Conservation (phyloP, 2,888 invertebrate genomes). For the Cynaeus angustus region DNA sequence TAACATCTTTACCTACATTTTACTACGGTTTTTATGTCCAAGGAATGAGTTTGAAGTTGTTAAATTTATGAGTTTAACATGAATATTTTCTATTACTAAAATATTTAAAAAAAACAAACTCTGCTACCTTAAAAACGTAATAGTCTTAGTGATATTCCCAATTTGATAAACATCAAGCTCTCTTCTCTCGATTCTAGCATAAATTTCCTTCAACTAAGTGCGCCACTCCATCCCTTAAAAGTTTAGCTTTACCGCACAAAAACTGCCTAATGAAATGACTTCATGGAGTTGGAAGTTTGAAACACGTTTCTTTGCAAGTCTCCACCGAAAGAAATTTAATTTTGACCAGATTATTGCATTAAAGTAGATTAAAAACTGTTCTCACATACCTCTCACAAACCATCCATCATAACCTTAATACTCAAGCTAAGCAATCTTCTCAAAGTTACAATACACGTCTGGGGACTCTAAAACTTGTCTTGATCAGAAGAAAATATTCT, state of each 20-base stretch:
- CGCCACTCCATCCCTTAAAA: slow-evolving; percentile 38
- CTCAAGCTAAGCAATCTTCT: not conserved
- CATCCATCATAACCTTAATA: slow-evolving; percentile 54
- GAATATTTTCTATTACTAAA: not conserved
- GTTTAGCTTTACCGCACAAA: slow-evolving; percentile 45
- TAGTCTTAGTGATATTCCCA: not conserved
- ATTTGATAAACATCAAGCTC: slow-evolving; percentile 19
- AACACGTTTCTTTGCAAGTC: slow-evolving; percentile 50
- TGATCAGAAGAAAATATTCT: slow-evolving; percentile 22
- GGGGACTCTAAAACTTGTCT: not conserved
- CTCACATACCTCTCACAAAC: slow-evolving; percentile 50
- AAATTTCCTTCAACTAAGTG: slow-evolving; percentile 43
- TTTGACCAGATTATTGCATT: slow-evolving; percentile 60
- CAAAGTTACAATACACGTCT: not conserved
- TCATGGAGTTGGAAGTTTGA: slow-evolving; percentile 52
- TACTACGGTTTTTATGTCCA: slow-evolving; percentile 15
- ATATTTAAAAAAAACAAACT: not conserved
- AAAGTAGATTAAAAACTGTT: slow-evolving; percentile 59
- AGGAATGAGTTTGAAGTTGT: not conserved
- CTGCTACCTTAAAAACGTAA: not conserved
- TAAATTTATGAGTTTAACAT: not conserved
- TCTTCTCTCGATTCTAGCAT: slow-evolving; percentile 21
- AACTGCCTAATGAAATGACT: slow-evolving; percentile 54
- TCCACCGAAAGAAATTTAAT: slow-evolving; percentile 58
- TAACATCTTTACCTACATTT: slow-evolving; percentile 24